Conservation (phyloP, 2,888 invertebrate species). For the Folsomia candida region DNA sequence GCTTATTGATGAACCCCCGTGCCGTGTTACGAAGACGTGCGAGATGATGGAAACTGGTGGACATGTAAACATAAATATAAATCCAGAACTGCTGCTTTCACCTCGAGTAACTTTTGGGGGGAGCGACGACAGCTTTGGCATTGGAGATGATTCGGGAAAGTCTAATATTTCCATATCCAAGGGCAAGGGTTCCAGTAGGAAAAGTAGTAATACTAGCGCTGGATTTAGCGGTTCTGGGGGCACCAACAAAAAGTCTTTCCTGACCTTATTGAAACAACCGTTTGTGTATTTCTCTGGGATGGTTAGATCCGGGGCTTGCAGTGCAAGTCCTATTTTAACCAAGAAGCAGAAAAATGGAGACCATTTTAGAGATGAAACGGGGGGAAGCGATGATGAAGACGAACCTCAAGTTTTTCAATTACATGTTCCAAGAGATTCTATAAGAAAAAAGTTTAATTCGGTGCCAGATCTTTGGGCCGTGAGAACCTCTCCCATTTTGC, state of each 20-base stretch:
- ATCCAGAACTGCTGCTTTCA: not conserved
- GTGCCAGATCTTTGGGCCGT: constrained; percentile 47
- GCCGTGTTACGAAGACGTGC: not conserved
- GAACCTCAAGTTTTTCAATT: constrained; percentile 1
- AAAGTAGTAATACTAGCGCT: constrained; percentile 36
- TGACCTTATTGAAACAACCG: constrained; percentile 42
- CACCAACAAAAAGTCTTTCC: constrained; percentile 32
- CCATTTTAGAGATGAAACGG: not conserved
- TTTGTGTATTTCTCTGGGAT: constrained; percentile 39
- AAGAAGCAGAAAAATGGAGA: not conserved
- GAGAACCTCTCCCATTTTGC: constrained; percentile 35
- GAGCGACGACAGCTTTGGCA: not conserved
- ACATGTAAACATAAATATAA: not conserved
- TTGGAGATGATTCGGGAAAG: not conserved
- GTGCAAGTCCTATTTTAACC: too few relatives aligned
- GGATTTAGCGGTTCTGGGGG: not conserved
- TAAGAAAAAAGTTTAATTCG: constrained; percentile 37
- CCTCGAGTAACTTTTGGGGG: not conserved
- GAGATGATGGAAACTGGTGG: not conserved
- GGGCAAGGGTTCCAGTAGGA: constrained; percentile 23
- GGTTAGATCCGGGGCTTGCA: constrained; percentile 16
- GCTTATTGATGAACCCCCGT: constrained; percentile 22
- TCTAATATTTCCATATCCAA: not conserved
- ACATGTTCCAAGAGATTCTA: constrained; percentile 5
- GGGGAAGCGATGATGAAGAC: not conserved